Evolutionary conservation across 1,140 invertebrate genomes (phyloP).

Genomic region (Metopolophium dirhodum): DNA sequence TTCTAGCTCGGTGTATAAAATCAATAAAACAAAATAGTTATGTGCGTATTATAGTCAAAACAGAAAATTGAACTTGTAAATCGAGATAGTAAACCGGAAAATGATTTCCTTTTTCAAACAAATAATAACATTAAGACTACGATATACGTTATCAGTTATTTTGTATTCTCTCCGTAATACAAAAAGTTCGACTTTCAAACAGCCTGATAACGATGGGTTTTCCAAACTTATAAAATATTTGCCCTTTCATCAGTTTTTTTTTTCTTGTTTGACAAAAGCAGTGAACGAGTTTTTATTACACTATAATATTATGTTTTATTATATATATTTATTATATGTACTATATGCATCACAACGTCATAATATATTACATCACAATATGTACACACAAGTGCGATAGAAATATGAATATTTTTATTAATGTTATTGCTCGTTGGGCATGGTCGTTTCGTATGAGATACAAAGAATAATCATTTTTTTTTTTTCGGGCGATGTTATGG

Average conservation of each 20-base stretch:
- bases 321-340: not conserved
- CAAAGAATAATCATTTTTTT: not conserved
- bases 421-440: not conserved
- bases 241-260: not conserved
- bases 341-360: not conserved
- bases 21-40: slow-evolving; percentile 8
- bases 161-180: not conserved
- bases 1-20: not conserved
- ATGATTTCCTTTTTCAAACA: slow-evolving; percentile 15
- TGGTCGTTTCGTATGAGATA: not conserved
- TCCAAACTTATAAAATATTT: slow-evolving; percentile 15
- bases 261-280: not conserved
- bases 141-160: slow-evolving; percentile 24
- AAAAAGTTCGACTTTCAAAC: not conserved
- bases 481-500: not conserved
- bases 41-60: not conserved
- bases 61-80: not conserved
- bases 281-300: not conserved
- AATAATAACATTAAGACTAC: slow-evolving; percentile 15
- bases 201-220: not conserved
- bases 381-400: not conserved
- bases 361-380: not conserved
- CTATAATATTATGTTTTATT: not conserved
- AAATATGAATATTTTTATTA: not conserved
- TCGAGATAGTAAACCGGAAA: not conserved